Conservation (phyloP, 1,140 invertebrate species). For the Pteromalus puparum region DNA sequence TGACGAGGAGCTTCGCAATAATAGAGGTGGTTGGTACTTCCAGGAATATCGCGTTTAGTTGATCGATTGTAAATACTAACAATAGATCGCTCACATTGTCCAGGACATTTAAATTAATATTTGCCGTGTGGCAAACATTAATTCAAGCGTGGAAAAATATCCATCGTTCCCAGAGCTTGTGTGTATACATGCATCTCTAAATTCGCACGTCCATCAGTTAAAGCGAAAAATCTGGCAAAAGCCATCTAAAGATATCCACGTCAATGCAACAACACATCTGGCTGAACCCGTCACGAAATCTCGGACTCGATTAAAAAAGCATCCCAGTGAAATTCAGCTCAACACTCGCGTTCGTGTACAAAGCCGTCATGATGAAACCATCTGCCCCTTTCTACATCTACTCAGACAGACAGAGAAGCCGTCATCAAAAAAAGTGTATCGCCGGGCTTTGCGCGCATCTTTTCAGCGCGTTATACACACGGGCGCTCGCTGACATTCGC, state of each 20-base stretch:
- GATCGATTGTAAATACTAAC: too few relatives aligned
- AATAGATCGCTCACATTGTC: too few relatives aligned
- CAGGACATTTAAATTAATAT: too few relatives aligned
- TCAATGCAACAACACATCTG: not conserved
- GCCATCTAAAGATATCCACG: not conserved
- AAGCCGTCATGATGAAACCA: not conserved
- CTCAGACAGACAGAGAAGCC: not conserved
- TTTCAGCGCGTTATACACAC: not conserved
- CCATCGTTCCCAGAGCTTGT: too few relatives aligned
- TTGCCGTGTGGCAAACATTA: too few relatives aligned
- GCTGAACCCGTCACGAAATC: not conserved
- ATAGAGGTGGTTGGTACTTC: not conserved
- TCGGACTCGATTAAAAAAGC: slow-evolving; percentile 1
- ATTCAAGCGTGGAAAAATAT: too few relatives aligned
- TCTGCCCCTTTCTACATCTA: not conserved
- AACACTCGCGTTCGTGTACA: not conserved
- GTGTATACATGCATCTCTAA: too few relatives aligned
- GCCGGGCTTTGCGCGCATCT: not conserved
- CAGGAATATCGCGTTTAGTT: too few relatives aligned
- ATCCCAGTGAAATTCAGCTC: not conserved
- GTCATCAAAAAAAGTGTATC: not conserved
- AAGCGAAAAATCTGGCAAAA: too few relatives aligned
- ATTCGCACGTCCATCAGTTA: too few relatives aligned
- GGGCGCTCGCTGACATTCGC: not conserved
- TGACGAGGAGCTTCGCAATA: not conserved